Base-by-base conservation (phyloP, 2,113 vertebrate species). In the Butorides virescens region DNA sequence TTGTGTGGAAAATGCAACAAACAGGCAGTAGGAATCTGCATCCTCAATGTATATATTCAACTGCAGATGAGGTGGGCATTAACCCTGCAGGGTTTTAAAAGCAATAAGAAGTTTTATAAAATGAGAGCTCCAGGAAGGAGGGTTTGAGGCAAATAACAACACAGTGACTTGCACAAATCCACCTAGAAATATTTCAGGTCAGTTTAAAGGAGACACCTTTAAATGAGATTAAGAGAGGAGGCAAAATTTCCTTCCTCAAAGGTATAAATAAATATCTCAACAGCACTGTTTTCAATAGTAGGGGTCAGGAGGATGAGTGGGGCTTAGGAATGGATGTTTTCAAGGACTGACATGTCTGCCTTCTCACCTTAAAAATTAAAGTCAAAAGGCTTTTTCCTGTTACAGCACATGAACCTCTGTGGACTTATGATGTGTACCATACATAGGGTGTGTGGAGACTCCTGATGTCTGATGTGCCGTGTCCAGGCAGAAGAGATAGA, bases 341-440 rank as follows among this genome's bases (percentile, higher is more conserved):
- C 1, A 5, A 80, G 4, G 5, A 52, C 5, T 49, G 30, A 0
- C 3, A 39, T 30, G 11, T 59, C 34, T 71, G 10, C 10, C 44
- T 85, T 95, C 89, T 56, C 16, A 52, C 20, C 39, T 81, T 16
- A 50, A 81, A 88, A 89, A 39, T 32, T 22, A 21, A 92, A 77
- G 39, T 56, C 37, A 74, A 32, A 68, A 80, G 6, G 15, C 7
- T 77, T 88, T 74, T 71, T 77, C 5, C 29, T 67, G 5, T 67
- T 36, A 36, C 4, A 85, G 18, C 11, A 52, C 6, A 17, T 19
- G 14, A 47, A 59, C 10, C 7, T 72, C 34, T 27, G 15, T 39
- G 46, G 32, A 13, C 7, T 71, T 71, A 18, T 0, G 0, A 11
- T 42, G 5, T 34, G 17, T 18, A 19, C 11, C 17, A 39, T 4